These are phyloP conservation scores for Sthenelais limicola DNA, from an alignment of 2,888 invertebrate species.

Conservation along the genomic window DNA sequence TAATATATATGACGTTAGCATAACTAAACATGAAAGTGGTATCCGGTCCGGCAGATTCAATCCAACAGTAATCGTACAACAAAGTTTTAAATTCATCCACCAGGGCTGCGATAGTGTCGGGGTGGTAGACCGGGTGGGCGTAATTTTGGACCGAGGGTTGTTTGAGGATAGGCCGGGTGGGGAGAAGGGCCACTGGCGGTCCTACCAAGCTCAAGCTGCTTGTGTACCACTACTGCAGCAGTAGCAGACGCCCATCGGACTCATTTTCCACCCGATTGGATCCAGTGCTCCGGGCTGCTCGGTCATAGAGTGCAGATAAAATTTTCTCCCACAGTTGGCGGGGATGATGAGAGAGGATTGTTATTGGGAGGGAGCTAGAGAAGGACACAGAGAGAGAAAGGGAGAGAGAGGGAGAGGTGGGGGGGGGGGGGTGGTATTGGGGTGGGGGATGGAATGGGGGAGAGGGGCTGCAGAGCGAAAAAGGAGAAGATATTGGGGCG, in stretches of 20 bases:
- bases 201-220: not conserved
- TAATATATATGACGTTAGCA: too few relatives aligned
- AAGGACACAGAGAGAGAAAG: not conserved
- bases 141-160: too few relatives aligned
- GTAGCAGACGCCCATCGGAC: constrained; percentile 6
- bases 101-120: too few relatives aligned
- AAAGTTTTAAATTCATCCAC: too few relatives aligned
- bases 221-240: constrained; percentile 1
- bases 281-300: constrained; percentile 18
- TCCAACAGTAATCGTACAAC: too few relatives aligned
- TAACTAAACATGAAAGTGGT: too few relatives aligned
- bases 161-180: too few relatives aligned
- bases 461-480: too few relatives aligned
- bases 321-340: constrained; percentile 23
- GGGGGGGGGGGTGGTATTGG: constrained; percentile 8
- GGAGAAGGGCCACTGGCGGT: not conserved
- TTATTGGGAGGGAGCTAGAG: not conserved
- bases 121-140: too few relatives aligned
- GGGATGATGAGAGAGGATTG: constrained; percentile 20
- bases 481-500: too few relatives aligned
- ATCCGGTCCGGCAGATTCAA: too few relatives aligned
- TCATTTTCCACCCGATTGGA: constrained; percentile 36
- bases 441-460: constrained; percentile 6
- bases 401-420: not conserved
- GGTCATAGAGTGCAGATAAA: constrained; percentile 16